Conservation (phyloP, 2,888 invertebrate genomes). For the Pasiphila rectangulata region DNA sequence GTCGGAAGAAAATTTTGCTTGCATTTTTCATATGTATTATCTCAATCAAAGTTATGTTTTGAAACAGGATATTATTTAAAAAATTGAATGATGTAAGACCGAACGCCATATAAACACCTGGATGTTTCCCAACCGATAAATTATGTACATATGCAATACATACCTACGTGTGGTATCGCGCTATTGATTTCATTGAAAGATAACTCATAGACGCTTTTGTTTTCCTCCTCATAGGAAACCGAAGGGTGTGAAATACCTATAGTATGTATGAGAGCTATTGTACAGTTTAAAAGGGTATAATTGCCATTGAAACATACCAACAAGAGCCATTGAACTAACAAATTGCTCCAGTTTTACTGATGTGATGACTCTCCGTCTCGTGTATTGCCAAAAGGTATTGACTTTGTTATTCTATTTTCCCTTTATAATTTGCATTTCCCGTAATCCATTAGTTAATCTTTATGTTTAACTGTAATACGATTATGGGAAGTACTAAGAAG, state of each 20-base stretch:
- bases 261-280: constrained; percentile 48
- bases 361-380: constrained; percentile 37
- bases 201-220: constrained; percentile 19
- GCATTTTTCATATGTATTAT: too few relatives aligned
- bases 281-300: constrained; percentile 46
- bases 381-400: constrained; percentile 15
- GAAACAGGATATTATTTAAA: constrained; percentile 36
- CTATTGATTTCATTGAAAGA: constrained; percentile 36
- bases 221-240: constrained; percentile 27
- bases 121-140: constrained; percentile 37
- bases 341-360: constrained; percentile 45
- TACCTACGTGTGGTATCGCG: constrained; percentile 39
- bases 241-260: constrained; percentile 46
- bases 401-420: constrained; percentile 24
- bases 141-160: constrained; percentile 34
- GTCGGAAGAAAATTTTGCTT: too few relatives aligned
- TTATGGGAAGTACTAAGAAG: too few relatives aligned
- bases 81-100: constrained; percentile 37
- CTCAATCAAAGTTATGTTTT: too few relatives aligned
- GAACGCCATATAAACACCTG: constrained; percentile 39
- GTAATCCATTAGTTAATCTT: constrained; percentile 39
- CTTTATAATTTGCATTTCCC: constrained; percentile 35
- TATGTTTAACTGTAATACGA: too few relatives aligned
- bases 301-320: constrained; percentile 47
- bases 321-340: constrained; percentile 41